Base-by-base conservation (phyloP, 2,888 invertebrate genomes). In the Aproaerema taeniolella region DNA sequence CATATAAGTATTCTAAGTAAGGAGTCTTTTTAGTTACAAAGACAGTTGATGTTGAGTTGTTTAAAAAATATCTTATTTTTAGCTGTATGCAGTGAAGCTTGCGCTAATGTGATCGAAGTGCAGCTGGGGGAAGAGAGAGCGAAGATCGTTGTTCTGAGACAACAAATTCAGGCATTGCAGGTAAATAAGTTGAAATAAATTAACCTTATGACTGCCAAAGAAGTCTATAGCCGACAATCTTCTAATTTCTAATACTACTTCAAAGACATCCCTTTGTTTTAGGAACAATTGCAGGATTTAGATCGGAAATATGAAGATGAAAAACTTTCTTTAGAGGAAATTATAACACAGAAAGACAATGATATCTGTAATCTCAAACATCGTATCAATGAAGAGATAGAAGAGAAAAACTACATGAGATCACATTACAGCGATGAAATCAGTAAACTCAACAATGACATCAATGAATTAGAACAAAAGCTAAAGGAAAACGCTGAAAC, bases 91-190 rank as follows among this genome's bases (percentile, higher is more conserved):
- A 83, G 70, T 48, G 86, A 85, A 54, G 75, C 64, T 1, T 86
- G 86, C 43, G 77, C 65, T 1, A 82, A 82, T 54, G 78, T 86
- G 2, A 67, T 86, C 5, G 86, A 86, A 50, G 82, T 86, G 1
- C 86, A 86, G 43, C 55, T 86, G 5, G 63, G 64, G 5, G 86
- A 86, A 47, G 86, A 86, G 46, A 65, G 74, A 46, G 79, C 80
- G 4, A 83, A 77, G 47, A 71, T 75, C 35, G 67, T 66, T 6
- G 51, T 63, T 12, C 58, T 85, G 1, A 65, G 70, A 52, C 70
- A 75, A 45, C 75, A 83, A 47, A 66, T 85, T 31, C 61, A 76
- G 47, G 42, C 41, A 38, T 62, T 82, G 44, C 76, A 82, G 73
- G 85, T 75, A 61, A 49, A 43, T 42, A 5, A 35, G 29, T 20